A percentile compares a stretch with the other conserved stretches of the same genome.
phyloP scores from a whole-genome alignment of 2,888 invertebrate genomes.

The Caenorhabditis sp. region DNA sequence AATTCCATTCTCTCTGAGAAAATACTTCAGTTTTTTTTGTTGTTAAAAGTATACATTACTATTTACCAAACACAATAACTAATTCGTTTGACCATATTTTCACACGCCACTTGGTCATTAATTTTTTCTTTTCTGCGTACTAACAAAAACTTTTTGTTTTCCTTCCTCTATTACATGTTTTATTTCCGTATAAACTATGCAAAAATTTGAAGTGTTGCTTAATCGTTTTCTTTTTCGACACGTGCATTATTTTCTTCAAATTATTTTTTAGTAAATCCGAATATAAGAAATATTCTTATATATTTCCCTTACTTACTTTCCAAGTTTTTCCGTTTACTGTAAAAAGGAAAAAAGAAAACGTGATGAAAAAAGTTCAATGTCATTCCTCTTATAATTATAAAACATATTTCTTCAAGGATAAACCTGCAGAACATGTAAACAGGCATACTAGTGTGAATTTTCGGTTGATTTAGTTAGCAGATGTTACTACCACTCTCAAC shows the following conservation, averaged over 20 bases:
- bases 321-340: not conserved
- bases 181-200: not conserved
- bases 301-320: no score
- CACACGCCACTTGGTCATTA: constrained; percentile 1
- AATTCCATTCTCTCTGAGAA: no score
- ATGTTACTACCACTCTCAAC: not conserved
- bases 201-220: not conserved
- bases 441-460: not conserved
- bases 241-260: not conserved
- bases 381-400: not conserved
- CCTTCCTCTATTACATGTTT: not conserved
- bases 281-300: not conserved
- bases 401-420: not conserved
- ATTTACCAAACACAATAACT: not conserved
- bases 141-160: not conserved
- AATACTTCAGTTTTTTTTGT: no score
- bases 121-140: not conserved
- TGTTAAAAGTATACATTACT: no score
- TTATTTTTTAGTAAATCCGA: not conserved
- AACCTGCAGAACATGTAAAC: not conserved
- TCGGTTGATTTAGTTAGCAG: not conserved
- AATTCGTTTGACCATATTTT: not conserved
- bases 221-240: not conserved
- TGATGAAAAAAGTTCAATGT: not conserved
- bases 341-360: not conserved